A percentile compares a stretch with the other conserved stretches of the same genome.
These are phyloP conservation scores for Pecten maximus DNA, from an alignment of 2,888 invertebrate genomes.

Conservation along the genomic window DNA sequence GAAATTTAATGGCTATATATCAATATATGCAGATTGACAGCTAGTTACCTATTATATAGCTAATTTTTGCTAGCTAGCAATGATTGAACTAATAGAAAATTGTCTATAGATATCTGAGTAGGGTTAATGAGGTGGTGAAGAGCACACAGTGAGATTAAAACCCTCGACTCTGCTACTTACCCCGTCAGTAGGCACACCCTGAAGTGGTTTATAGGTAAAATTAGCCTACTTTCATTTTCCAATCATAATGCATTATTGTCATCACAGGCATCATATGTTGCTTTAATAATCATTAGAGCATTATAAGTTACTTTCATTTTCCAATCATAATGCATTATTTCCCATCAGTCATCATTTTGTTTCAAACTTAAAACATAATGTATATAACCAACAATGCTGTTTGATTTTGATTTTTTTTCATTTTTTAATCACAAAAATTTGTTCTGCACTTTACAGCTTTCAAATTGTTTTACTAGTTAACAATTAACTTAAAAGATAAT, in stretches of 20 bases:
- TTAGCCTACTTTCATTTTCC: neutral
- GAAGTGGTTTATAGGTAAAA: neutral
- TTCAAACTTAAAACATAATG: too few species aligned
- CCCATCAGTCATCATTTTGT: too few species aligned
- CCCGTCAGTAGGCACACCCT: neutral
- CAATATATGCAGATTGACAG: neutral
- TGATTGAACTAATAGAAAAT: neutral
- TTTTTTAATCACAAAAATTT: too few species aligned
- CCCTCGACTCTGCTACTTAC: neutral
- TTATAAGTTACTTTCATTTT: slow-evolving; percentile 5
- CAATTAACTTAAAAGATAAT: too few species aligned
- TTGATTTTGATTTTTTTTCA: too few species aligned
- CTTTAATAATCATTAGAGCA: too few species aligned
- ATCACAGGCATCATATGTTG: neutral
- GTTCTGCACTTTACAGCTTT: too few species aligned
- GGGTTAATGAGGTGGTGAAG: neutral
- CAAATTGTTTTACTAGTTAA: too few species aligned
- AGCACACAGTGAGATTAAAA: slow-evolving; percentile 1
- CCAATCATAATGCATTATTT: neutral
- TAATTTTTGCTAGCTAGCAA: neutral
- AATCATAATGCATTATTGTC: neutral
- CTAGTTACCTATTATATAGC: neutral
- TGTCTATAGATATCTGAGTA: neutral
- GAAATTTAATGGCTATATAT: too few species aligned
- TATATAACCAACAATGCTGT: too few species aligned